These are phyloP conservation scores for Eugnorisma glareosa DNA, from an alignment of 2,888 invertebrate species.

Conservation along the genomic window DNA sequence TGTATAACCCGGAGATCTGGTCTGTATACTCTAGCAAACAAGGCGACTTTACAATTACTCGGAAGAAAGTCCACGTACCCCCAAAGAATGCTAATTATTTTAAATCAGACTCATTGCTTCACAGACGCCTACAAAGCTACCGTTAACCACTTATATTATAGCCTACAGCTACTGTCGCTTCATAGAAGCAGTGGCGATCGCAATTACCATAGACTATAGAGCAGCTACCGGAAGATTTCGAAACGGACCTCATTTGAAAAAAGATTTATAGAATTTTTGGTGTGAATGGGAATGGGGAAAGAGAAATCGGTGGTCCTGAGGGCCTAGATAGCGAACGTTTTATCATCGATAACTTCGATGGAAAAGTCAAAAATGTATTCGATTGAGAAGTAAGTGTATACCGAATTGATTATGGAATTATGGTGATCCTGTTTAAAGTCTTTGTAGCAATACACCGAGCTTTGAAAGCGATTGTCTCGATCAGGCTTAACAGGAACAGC, in stretches of 20 bases:
- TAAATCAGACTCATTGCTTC: conserved; percentile 33
- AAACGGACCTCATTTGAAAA: conserved; percentile 44
- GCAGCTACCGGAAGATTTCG: conserved; percentile 41
- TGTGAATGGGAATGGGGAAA: background rate
- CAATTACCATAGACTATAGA: conserved; percentile 53
- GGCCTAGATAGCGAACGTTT: no score
- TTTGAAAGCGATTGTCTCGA: no score
- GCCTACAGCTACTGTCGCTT: conserved; percentile 48
- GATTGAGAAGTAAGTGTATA: background rate
- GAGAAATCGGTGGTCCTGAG: background rate
- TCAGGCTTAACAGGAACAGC: no score
- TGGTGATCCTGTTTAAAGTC: no score
- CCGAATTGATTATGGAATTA: no score
- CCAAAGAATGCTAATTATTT: conserved; percentile 36
- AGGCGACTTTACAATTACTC: background rate
- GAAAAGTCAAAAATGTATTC: background rate
- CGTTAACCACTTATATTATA: conserved; percentile 58
- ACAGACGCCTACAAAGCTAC: conserved; percentile 49
- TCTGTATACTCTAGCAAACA: background rate
- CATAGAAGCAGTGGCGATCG: conserved; percentile 24
- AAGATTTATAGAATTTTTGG: conserved; percentile 41
- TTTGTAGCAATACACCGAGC: no score
- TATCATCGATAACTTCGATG: background rate
- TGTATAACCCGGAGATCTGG: no score
- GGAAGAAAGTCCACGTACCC: background rate